These are phyloP conservation scores for Dusona sp. DNA, from an alignment of 2,888 invertebrate species.

Conservation along the genomic window DNA sequence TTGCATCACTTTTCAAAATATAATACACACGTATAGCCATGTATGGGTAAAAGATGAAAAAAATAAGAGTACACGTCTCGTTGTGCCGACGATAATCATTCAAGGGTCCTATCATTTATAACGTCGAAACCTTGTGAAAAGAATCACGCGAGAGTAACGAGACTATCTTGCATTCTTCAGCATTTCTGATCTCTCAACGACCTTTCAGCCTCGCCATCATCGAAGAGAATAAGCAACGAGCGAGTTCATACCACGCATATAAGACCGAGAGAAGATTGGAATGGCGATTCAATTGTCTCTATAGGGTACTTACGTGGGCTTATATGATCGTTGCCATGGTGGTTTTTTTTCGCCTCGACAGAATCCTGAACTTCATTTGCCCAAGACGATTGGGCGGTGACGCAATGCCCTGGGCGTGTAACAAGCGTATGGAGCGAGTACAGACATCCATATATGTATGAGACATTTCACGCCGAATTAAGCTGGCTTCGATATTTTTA, in stretches of 20 bases:
- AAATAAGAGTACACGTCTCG: background rate
- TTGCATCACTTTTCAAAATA: slow-evolving; percentile 1
- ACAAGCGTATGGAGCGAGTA: slow-evolving; percentile 10
- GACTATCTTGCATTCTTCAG: slow-evolving; percentile 48
- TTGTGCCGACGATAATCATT: slow-evolving; percentile 21
- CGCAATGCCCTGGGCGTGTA: slow-evolving; percentile 60
- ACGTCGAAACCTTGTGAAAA: slow-evolving; percentile 12
- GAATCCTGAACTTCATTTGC: slow-evolving; percentile 64
- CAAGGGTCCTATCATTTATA: slow-evolving; percentile 25
- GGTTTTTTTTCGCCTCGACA: slow-evolving; percentile 28
- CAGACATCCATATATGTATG: slow-evolving; percentile 7
- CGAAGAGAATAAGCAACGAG: slow-evolving; percentile 22
- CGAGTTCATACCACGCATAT: slow-evolving; percentile 16
- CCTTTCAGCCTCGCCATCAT: slow-evolving; percentile 39
- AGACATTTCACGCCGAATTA: slow-evolving; percentile 20
- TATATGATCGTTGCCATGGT: slow-evolving; percentile 31
- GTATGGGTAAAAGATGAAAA: background rate
- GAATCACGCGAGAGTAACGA: slow-evolving; percentile 1
- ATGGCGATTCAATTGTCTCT: slow-evolving; percentile 62
- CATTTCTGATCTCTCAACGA: slow-evolving; percentile 59
- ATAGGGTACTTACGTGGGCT: slow-evolving; percentile 57
- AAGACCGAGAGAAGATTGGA: slow-evolving; percentile 39
- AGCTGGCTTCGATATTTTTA: background rate
- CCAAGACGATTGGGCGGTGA: slow-evolving; percentile 62
- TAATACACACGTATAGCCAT: background rate